These are phyloP conservation scores for Mohoua ochrocephala DNA, from an alignment of 2,113 vertebrate genomes.

Conservation along the genomic window DNA sequence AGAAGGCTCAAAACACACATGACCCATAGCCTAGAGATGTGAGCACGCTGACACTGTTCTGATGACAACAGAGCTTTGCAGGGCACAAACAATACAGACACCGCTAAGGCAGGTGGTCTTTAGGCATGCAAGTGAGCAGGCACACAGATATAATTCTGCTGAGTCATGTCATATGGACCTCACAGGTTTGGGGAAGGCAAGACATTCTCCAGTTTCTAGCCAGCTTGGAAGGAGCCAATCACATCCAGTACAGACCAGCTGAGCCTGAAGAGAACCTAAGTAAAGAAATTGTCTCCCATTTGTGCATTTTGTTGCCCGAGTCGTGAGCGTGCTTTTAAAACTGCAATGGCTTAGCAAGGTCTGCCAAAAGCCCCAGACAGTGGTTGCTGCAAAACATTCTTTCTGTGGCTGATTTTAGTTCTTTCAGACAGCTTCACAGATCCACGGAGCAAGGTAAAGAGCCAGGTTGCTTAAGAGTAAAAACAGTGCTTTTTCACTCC, in stretches of 20 bases:
- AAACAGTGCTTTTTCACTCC: not conserved
- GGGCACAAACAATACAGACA: not conserved
- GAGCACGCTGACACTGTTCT: not conserved
- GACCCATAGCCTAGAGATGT: not conserved
- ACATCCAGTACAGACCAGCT: not conserved
- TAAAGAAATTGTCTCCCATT: not conserved
- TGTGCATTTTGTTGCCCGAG: not conserved
- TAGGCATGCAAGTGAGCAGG: not conserved
- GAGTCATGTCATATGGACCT: accelerated
- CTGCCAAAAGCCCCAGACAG: not conserved
- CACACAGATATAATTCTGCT: not conserved
- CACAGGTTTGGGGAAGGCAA: not conserved
- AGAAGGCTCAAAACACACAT: not conserved
- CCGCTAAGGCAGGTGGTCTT: not conserved
- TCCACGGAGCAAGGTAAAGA: not conserved
- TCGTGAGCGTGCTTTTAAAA: not conserved
- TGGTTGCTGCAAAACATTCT: not conserved
- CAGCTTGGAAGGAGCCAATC: not conserved
- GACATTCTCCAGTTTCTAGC: not conserved
- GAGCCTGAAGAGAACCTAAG: not conserved
- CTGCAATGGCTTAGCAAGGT: not conserved
- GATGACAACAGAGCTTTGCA: not conserved
- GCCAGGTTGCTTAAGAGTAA: not conserved
- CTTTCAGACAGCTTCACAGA: not conserved
- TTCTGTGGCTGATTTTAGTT: not conserved